Base-by-base conservation (phyloP, 1,140 invertebrate species). In the Cydia fagiglandana region DNA sequence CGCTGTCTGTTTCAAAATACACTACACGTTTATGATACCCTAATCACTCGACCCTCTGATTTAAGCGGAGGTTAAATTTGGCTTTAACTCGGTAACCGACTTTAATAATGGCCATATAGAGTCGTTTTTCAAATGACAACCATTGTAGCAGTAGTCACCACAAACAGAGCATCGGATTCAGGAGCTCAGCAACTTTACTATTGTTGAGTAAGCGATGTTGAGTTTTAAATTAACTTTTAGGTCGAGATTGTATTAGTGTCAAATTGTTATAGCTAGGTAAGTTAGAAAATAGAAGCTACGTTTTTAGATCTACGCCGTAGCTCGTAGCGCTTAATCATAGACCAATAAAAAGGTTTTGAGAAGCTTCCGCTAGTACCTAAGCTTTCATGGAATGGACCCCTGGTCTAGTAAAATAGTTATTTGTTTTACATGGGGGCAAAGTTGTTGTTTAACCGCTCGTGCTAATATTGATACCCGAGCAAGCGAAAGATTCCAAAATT, bases 11-110 rank as follows among this genome's bases (percentile, higher is more conserved):
- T 75, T 75, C 81, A 79, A 84, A 86, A 78, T 85, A 83, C 81
- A 81, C 83, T 87, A 77, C 81, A 79, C 83, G 84, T 79, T 84
- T 83, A 84, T 85, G 82, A 86, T 85, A 84, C 83, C 83, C 83
- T 83, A 84, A 86, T 86, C 80, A 83, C 77, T 81, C 78, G 75
- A 83, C 86, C 86, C 84, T 86, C 80, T 81, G 80, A 84, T 83
- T 86, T 85, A 77, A 70, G 34, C 38, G 38, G 30, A 75, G 41
- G 34, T 68, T 28, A 6, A 15, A 73, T 24, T 20, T 24, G 12
- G 17, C 9, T 50, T 13, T 4, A 15, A 50, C 15, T 6, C 50
- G 2, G 15, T 7, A 53, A 53, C n/a, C 15, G n/a, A 53, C 50
- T 17, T 17, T 53, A 53, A 6, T 17, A 9, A 7, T 17, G 5